Evolutionary conservation across 1,140 invertebrate species (phyloP), one percentile per base, ranked within the genome.

Genomic region (Diabrotica undecimpunctata): DNA sequence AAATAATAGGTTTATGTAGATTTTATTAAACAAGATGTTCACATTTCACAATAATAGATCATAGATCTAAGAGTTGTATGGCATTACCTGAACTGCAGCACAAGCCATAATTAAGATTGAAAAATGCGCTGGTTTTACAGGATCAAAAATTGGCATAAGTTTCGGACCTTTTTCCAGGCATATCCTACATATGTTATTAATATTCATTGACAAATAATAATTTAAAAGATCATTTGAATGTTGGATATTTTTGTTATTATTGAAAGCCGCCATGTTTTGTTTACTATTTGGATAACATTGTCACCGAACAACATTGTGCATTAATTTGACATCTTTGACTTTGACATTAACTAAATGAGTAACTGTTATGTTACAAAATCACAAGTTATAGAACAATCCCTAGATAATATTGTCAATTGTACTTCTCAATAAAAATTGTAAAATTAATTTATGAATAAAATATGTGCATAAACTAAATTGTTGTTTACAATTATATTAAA

Each of bases 91-190:
- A 59, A 87, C 80, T 69, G 85, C 83, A 39, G 84, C 84, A 72
- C 85, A 86, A 69, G 84, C 82, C 82, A 86, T 86, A 59, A 88
- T 79, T 82, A 88, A 84, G 55, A 85, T 82, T 41, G 83, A 83
- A 60, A 78, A 77, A 66, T 77, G 75, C 8, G 75, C 71, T 60
- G 86, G 79, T 69, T 85, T 84, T 70, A 86, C 81, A 38, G 83
- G 73, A 67, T 79, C 84, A 70, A 86, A 87, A 62, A 87, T 87
- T 65, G 82, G 84, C 53, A 83, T 83, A 68, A 87, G 84, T 67
- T 87, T 84, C 6, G 83, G 81, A 3, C 82, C 83, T 78, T 86
- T 85, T 76, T 87, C 85, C 54, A 87, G 74, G 70, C 86, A 88
- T 66, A 87, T 82, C 67, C 86, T 74, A 75, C 86, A 88, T 46